Conservation (phyloP, 1,140 invertebrate species). For the Paralvinella palmiformis region DNA sequence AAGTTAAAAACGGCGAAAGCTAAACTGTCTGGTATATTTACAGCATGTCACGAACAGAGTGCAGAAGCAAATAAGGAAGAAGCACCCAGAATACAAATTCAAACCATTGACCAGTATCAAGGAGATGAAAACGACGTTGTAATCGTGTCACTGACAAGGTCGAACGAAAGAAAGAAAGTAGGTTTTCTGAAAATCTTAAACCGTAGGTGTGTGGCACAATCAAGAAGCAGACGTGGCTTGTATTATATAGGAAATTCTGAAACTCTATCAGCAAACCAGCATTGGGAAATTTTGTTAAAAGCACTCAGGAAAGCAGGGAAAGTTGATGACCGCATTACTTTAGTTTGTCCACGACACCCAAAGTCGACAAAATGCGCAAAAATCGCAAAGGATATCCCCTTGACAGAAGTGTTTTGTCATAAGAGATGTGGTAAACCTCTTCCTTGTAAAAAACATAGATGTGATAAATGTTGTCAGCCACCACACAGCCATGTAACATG, state of each 20-base stretch:
- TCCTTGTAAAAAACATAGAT: no score
- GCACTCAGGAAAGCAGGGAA: no score
- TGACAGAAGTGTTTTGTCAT: no score
- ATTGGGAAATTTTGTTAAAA: no score
- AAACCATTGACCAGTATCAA: conserved; percentile 14
- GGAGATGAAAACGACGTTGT: conserved; percentile 13
- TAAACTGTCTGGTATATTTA: background rate
- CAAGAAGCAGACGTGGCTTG: conserved; percentile 1
- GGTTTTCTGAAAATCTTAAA: background rate
- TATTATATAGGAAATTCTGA: background rate
- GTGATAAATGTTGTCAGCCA: no score
- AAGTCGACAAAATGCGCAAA: no score
- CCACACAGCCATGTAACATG: no score
- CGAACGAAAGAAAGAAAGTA: background rate
- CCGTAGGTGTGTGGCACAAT: conserved; percentile 1
- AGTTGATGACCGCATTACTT: no score
- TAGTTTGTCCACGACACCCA: no score
- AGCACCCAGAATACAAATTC: background rate
- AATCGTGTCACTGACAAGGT: background rate
- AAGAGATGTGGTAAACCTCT: no score
- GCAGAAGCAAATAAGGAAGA: background rate
- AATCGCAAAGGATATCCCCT: no score
- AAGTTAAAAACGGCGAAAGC: background rate
- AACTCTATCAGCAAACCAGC: no score
- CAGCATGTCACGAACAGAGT: background rate